Base-by-base conservation (phyloP, 2,888 invertebrate species). In the Halictus quadricinctus region DNA sequence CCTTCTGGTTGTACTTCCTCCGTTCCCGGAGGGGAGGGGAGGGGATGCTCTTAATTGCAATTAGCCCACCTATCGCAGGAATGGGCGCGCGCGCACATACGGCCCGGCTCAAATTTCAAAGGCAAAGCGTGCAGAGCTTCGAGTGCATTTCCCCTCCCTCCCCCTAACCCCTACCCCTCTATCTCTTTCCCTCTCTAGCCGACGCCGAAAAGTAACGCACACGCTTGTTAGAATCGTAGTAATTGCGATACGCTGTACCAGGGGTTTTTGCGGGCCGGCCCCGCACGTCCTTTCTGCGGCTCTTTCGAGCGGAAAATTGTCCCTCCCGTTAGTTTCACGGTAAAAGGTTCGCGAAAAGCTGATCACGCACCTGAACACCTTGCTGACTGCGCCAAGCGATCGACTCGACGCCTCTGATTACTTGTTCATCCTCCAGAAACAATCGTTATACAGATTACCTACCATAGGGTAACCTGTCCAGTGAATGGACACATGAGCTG, bases 31-130 rank as follows among this genome's bases (percentile, higher is more conserved):
- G 36, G 36, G 36, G 29, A 21, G 54, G 4, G 54, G 29, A 10
- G n/a, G 54, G 81, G 66, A 78, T 72, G 80, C 78, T 76, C 84
- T 90, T 88, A 89, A 90, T 90, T 90, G 89, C 87, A 88, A 90
- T 90, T 89, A 89, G 87, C 84, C 66, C 86, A 78, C 70, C 81
- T 73, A 81, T 83, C n/a, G 60, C 25, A 3, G 36, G 8, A 41
- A 29, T 29, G 48, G 41, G 2, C 5, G 75, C 36, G 50, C 21
- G 60, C 36, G 54, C 70, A 46, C 36, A 10, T n/a, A n/a, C 54
- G 21, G 54, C 41, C n/a, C 54, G 46, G 4, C 58, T 64, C 41
- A 21, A 74, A 58, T 79, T 73, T 79, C 72, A 70, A 78, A 79
- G 76, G 36, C 43, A 36, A 36, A 72, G 36, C 29, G n/a, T 54